These are phyloP conservation scores for Drosophila atripex DNA, from an alignment of 2,888 invertebrate species.

Conservation along the genomic window DNA sequence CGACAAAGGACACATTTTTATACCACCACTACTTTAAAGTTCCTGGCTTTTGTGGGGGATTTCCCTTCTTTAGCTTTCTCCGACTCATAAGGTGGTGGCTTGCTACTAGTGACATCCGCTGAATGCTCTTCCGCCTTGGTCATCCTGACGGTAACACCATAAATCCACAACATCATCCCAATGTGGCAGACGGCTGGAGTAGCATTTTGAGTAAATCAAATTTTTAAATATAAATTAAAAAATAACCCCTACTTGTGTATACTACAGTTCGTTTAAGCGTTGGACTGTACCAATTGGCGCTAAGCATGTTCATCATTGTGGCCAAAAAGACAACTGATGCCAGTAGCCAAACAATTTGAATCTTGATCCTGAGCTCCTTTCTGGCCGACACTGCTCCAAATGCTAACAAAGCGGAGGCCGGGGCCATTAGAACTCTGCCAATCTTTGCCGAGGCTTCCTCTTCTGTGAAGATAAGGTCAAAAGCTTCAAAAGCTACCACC, in stretches of 20 bases:
- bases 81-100: neutral
- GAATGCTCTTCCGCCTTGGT: neutral
- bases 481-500: neutral
- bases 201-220: too few species aligned
- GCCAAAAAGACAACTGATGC: neutral
- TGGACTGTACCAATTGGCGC: neutral
- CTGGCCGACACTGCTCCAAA: conserved; percentile 7
- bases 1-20: neutral
- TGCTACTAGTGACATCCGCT: neutral
- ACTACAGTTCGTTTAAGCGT: neutral
- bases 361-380: conserved; percentile 19
- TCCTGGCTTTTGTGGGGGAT: neutral
- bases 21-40: neutral
- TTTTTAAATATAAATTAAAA: too few species aligned
- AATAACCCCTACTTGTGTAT: neutral
- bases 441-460: neutral
- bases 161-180: neutral
- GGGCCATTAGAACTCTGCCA: conserved; percentile 1
- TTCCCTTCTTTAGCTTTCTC: neutral
- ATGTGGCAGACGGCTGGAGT: neutral
- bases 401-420: conserved; percentile 12
- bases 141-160: neutral
- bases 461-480: neutral
- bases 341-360: conserved; percentile 25
- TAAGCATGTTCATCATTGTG: neutral